Base-by-base conservation (phyloP, 2,888 invertebrate genomes). In the Leptinotarsa tumamoca region DNA sequence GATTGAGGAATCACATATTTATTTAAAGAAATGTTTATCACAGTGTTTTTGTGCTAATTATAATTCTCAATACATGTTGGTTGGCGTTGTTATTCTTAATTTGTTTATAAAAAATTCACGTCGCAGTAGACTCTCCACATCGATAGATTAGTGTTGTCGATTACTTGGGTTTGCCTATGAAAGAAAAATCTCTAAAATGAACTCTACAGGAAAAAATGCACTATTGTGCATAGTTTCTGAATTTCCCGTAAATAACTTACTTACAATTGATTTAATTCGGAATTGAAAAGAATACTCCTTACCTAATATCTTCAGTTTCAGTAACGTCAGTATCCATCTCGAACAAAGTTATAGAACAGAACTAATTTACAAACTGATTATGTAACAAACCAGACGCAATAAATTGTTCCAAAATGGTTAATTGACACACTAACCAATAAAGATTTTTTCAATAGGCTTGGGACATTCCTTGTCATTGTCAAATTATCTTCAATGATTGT, bases 351-450 rank as follows among this genome's bases (percentile, higher is more conserved):
- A 3, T 21, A 58, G 21, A 58, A 58, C 21, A 18, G 4, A 58
- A 58, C 58, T 58, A 58, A 58, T 58, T 58, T 21, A 21, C 13
- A 58, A 21, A 58, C 23, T 58, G 58, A 58, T 58, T 58, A 23
- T 58, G 58, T 58, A 58, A 58, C 58, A 58, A 43, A 58, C 58
- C 13, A 23, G 58, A 14, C 58, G 23, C 23, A 58, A 27, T 58
- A 21, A 58, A 23, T 58, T 58, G 58, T 13, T 58, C 14, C 14
- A 23, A 58, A 4, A 58, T 23, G 58, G 15, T 58, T 58, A 21
- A 58, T 21, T 58, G 21, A 58, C 15, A 58, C 58, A 58, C 58
- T 23, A 58, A 58, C 23, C 58, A 58, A 58, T 58, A 58, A 58
- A 58, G 15, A n/a, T 15, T 21, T 43, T 23, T 58, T 58, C 18